Evolutionary conservation across 2,797 vertebrate species (phyloP).

Genomic region (Tadarida brasiliensis): DNA sequence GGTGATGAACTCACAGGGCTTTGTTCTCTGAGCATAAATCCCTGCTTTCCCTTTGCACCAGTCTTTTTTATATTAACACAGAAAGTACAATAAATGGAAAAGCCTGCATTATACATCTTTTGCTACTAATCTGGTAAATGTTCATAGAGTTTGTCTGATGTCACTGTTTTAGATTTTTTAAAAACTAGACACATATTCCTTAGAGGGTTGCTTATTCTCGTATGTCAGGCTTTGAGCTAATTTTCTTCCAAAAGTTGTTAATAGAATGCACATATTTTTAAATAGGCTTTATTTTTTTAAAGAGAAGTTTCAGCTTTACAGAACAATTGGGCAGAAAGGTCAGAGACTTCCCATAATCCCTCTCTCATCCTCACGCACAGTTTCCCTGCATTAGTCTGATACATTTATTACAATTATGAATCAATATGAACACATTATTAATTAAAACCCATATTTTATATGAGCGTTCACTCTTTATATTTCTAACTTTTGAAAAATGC

Average conservation of each 20-base stretch:
- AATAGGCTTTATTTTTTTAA: not conserved
- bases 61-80: slow-evolving; percentile 33
- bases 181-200: not conserved
- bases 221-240: not conserved
- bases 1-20: slow-evolving; percentile 58
- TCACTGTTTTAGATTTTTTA: not conserved
- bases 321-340: not conserved
- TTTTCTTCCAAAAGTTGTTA: slow-evolving; percentile 9
- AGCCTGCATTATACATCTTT: not conserved
- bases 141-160: not conserved
- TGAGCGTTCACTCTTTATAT: not conserved
- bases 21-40: slow-evolving; percentile 67
- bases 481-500: not conserved
- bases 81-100: slow-evolving; percentile 55
- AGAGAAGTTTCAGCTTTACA: not conserved
- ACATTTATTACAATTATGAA: not conserved
- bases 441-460: not conserved
- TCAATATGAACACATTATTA: not conserved
- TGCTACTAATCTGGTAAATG: not conserved
- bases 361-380: rapidly evolving
- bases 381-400: not conserved
- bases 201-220: not conserved
- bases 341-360: not conserved
- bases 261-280: not conserved
- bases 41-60: not conserved